phyloP scores from a whole-genome alignment of 1,140 invertebrate species.

The Leptinotarsa undecemlineata region DNA sequence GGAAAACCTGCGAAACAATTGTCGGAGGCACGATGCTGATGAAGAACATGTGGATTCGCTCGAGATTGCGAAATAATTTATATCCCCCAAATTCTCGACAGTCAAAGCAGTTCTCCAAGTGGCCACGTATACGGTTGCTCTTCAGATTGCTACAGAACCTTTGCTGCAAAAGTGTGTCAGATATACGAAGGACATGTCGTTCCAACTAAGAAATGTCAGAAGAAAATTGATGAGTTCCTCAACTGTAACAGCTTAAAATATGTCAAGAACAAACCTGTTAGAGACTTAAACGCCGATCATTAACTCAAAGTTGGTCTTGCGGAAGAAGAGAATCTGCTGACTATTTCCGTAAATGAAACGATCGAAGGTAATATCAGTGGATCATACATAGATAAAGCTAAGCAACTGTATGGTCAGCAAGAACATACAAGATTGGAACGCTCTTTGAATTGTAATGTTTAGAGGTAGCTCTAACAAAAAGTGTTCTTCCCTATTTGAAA shows the following conservation, averaged over 20 bases:
- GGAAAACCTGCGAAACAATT: slow-evolving; percentile 95
- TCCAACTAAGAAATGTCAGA: slow-evolving; percentile 90
- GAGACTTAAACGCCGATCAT: slow-evolving; percentile 86
- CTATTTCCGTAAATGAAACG: slow-evolving; percentile 72
- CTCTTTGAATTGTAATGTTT: slow-evolving; percentile 84
- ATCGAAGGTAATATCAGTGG: slow-evolving; percentile 77
- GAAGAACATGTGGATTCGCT: slow-evolving; percentile 81
- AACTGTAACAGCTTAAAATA: slow-evolving; percentile 89
- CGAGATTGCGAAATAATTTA: slow-evolving; percentile 77
- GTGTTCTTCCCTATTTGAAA: slow-evolving; percentile 87
- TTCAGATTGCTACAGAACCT: slow-evolving; percentile 91
- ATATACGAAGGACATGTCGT: slow-evolving; percentile 79
- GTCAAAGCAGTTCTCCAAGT: slow-evolving; percentile 84
- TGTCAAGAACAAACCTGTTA: slow-evolving; percentile 91
- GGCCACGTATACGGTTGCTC: slow-evolving; percentile 91
- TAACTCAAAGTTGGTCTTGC: slow-evolving; percentile 84
- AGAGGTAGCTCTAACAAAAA: slow-evolving; percentile 82
- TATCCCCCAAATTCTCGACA: slow-evolving; percentile 59
- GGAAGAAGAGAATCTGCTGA: slow-evolving; percentile 85
- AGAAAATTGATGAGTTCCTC: slow-evolving; percentile 94
- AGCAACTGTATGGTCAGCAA: slow-evolving; percentile 90
- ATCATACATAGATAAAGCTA: slow-evolving; percentile 88
- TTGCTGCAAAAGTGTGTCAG: slow-evolving; percentile 83
- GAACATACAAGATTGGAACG: slow-evolving; percentile 96
- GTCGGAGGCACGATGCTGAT: slow-evolving; percentile 95